Evolutionary conservation across 2,113 vertebrate genomes (phyloP), one percentile per base, ranked within the genome.

Genomic region (Odobenus rosmarus): DNA sequence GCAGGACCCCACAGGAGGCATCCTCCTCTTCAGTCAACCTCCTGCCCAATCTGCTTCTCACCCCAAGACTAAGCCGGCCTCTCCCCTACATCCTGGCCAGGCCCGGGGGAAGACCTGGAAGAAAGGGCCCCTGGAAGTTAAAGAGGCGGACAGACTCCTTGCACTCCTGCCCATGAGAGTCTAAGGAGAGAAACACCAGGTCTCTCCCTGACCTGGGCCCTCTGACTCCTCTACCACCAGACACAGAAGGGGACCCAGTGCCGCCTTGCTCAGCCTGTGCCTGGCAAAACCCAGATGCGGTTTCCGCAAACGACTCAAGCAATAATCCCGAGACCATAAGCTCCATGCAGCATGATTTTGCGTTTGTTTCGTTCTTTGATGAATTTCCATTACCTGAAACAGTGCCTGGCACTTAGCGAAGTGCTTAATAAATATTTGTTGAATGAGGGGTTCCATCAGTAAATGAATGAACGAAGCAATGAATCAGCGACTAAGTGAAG

Each of bases 181-280:
- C 31, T 24, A 4, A n/a, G 9, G 53, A 59, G 51, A 86, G 71
- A 88, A 91, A 87, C 62, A 12, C 59, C 57, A 81, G 49, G 72
- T 64, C 18, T 59, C 33, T 33, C 21, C 19, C 72, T 4, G 28
- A 7, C 61, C 64, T n/a, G 74, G 79, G 49, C 36, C 39, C 39
- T 51, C 62, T 14, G 83, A 36, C 23, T 15, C 28, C 64, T 24
- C 55, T 28, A 16, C 14, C 42, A 46, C 51, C 6, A 24, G 33
- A 36, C 0, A 3, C 51, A 36, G 18, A 28, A 81, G 21, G 28
- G 18, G 18, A 18, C 0, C 64, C 36, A 31, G 1, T 19, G 0
- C 7, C 15, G 64, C 33, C 51, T 61, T 18, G 24, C 31, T 53
- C 81, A 72, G 33, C 46, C 46, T 57, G 36, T 36, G 57, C 33